Evolutionary conservation across 2,113 vertebrate genomes (phyloP), one percentile per base, ranked within the genome.

Genomic region (Halichoeres trimaculatus): DNA sequence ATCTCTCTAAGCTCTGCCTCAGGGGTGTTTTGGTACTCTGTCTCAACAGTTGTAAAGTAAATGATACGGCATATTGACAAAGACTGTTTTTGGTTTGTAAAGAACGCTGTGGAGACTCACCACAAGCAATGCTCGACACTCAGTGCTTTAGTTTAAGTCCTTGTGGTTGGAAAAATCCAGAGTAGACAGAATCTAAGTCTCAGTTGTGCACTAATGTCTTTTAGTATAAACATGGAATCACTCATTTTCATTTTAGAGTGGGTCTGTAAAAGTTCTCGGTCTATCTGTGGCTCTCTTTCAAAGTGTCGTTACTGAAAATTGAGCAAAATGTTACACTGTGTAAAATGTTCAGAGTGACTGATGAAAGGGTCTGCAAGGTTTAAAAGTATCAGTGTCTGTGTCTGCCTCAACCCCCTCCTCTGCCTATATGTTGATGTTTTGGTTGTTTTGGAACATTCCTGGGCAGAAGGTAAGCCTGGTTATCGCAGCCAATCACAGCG

Each of bases 1-100:
- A 77, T 75, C 45, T 71, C 24, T 48, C 41, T 8, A 0, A 60
- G 47, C 24, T 45, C 11, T 36, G 62, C 54, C 53, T 68, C 14
- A 45, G 17, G 43, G 43, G 7, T 6, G 17, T 45, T 17, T 19
- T 14, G 17, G 17, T 48, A 16, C 65, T 74, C 62, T 36, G 3
- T 23, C 30, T 77, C 43, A 59, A 17, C 54, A 35, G 24, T 77
- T 22, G 48, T 38, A 22, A 14, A 45, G 6, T 45, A 6, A 45
- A 19, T 45, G 4, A 45, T 17, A 19, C 8, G 6, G 17, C 16
- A 45, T 45, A 6, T 17, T 17, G 14, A 19, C 16, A 45, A 19
- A 7, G 16, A 4, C 7, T 16, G 14, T 41, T 17, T 4, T 7
- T 45, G 16, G 41, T 43, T 45, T 45, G 17, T 45, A 19, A 14